Base-by-base conservation (phyloP, 2,113 vertebrate genomes). In the Forbesichthys papilliferus region DNA sequence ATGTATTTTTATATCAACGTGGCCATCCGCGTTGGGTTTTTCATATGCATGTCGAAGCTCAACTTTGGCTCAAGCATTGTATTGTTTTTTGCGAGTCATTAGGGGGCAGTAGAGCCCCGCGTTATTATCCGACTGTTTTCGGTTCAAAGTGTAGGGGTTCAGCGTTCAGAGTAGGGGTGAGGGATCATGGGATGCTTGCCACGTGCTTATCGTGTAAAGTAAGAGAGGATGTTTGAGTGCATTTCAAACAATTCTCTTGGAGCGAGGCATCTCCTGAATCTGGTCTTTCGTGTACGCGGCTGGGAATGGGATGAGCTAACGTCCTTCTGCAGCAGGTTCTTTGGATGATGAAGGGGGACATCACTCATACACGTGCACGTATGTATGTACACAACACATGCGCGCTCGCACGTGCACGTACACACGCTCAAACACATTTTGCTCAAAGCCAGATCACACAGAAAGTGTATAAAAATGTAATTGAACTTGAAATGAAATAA, bases 81-180 rank as follows among this genome's bases (percentile, higher is more conserved):
- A 78, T 12, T 66, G 59, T 54, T 9, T 5, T 6, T 27, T 4
- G 13, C 11, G 0, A 0, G n/a, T 64, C 86, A 69, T 62, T 0
- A 77, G 92, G 84, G 81, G 92, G 88, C 89, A 90, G 80, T 85
- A 92, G 82, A 73, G 81, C n/a, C 70, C 63, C 75, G 64, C 27
- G 49, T 27, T 27, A 27, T 27, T 27, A 27, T 27, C 27, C 2
- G 27, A 27, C 27, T 27, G 27, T 2, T 27, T 27, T 27, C 27
- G 27, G 2, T 27, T 27, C 27, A 27, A 27, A 3, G 36, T 63
- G 60, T 2, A 2, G 1, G 36, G 53, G 18, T 5, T n/a, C 56
- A 36, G 34, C 13, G 18, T n/a, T 49, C 53, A 8, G 7, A 7
- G 34, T 47, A n/a, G 14, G 54, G 55, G 48, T 71, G 73, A 71